phyloP scores from a whole-genome alignment of 1,140 invertebrate genomes.

The Euborellia annulipes region DNA sequence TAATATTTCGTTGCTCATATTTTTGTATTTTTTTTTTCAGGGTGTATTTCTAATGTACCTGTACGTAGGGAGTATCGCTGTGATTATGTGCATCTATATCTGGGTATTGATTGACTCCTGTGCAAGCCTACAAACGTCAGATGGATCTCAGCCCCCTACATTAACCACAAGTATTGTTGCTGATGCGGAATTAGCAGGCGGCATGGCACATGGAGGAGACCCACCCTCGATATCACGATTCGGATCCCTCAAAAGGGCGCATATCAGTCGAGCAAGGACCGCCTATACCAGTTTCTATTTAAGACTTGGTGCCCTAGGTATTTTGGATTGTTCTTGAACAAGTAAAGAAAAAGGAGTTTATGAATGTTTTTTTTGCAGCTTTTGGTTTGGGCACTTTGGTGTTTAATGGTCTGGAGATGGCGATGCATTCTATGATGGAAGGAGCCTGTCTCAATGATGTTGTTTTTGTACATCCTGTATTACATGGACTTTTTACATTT shows the following conservation, averaged over 20 bases:
- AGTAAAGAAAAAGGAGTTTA: background rate
- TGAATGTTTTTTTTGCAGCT: conserved; percentile 27
- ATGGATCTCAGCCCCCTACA: conserved; percentile 9
- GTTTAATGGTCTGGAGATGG: conserved; percentile 46
- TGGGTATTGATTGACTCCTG: conserved; percentile 42
- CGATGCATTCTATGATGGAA: conserved; percentile 43
- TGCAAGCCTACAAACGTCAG: conserved; percentile 23
- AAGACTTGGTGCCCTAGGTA: conserved; percentile 47
- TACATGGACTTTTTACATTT: conserved; percentile 51
- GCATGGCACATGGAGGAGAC: conserved; percentile 1
- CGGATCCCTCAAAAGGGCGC: conserved; percentile 37
- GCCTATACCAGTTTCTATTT: conserved; percentile 47
- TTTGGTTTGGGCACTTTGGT: conserved; percentile 49
- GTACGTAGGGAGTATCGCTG: conserved; percentile 42
- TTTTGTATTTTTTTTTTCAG: conserved; percentile 28
- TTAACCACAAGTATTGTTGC: conserved; percentile 16
- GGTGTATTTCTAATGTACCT: conserved; percentile 46
- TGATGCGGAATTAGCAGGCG: conserved; percentile 27
- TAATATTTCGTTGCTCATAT: no score
- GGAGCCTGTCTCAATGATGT: conserved; percentile 38
- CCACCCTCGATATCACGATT: conserved; percentile 30
- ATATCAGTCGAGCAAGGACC: conserved; percentile 34
- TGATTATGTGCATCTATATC: conserved; percentile 47
- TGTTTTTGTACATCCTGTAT: conserved; percentile 42
- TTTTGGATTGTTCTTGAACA: background rate